Evolutionary conservation across 2,113 vertebrate species (phyloP).

Genomic region (Fukomys damarensis): DNA sequence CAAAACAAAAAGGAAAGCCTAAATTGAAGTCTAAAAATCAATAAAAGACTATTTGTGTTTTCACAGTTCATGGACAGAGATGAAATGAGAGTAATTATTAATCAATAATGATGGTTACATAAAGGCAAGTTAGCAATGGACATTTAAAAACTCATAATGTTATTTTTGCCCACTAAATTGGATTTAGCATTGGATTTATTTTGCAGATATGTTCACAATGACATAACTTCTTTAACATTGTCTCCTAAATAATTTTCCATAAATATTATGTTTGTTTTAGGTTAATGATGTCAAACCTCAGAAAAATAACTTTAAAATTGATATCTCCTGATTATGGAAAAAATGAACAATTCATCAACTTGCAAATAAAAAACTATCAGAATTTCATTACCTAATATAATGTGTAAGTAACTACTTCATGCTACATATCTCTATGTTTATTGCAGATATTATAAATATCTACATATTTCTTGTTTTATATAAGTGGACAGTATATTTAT

Average conservation of each 20-base stretch:
- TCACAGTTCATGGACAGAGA: background rate
- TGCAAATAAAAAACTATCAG: background rate
- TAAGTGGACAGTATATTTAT: background rate
- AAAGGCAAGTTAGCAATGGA: background rate
- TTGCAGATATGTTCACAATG: background rate
- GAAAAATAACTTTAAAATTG: background rate
- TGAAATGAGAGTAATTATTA: background rate
- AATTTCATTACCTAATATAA: background rate
- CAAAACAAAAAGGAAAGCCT: background rate
- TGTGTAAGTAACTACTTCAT: background rate
- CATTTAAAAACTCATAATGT: background rate
- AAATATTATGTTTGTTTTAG: background rate
- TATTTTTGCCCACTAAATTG: background rate
- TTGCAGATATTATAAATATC: background rate
- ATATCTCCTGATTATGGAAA: background rate
- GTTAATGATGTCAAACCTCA: background rate
- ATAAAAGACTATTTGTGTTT: background rate
- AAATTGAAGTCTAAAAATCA: constrained; percentile 17
- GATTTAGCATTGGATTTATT: background rate
- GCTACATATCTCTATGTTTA: background rate
- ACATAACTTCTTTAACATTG: background rate
- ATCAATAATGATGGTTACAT: background rate
- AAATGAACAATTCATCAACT: background rate
- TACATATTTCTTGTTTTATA: background rate
- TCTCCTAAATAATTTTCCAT: background rate